These are phyloP conservation scores for Eubasilissa regina DNA, from an alignment of 1,140 invertebrate genomes.

Conservation along the genomic window DNA sequence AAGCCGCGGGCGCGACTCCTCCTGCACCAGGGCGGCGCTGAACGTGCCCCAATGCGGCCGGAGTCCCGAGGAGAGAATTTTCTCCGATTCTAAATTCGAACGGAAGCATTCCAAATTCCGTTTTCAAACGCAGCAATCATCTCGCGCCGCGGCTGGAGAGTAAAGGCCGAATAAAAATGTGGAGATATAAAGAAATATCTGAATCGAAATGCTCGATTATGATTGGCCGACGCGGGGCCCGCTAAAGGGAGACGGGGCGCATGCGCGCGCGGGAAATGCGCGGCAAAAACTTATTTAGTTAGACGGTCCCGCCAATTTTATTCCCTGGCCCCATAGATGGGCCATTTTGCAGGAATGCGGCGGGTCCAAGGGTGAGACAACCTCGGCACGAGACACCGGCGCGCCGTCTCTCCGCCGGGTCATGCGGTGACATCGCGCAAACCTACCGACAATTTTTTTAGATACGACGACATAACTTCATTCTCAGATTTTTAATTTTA, in stretches of 20 bases:
- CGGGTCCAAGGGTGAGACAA: neutral
- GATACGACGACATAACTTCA: too few relatives aligned
- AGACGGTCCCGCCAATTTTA: conserved; percentile 29
- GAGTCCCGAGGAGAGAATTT: neutral
- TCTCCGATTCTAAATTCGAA: neutral
- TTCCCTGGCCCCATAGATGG: conserved; percentile 14
- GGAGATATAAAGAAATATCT: conserved; percentile 42
- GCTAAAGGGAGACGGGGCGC: neutral
- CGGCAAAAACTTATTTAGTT: conserved; percentile 44
- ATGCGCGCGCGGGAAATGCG: conserved; percentile 29
- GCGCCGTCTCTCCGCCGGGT: neutral
- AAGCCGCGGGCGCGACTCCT: too few relatives aligned
- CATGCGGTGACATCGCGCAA: too few relatives aligned
- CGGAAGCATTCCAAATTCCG: conserved; percentile 3
- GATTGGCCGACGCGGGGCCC: conserved; percentile 19
- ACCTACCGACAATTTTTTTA: too few relatives aligned
- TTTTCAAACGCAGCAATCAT: conserved; percentile 7
- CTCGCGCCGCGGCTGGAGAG: neutral
- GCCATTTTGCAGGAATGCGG: conserved; percentile 34
- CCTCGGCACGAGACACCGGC: neutral
- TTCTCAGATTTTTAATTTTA: too few relatives aligned
- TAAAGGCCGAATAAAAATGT: conserved; percentile 23
- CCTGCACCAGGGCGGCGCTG: neutral
- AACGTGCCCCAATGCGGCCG: neutral
- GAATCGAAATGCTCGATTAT: conserved; percentile 42